Base-by-base conservation (phyloP, 1,140 invertebrate genomes). In the Oppia nitens region DNA sequence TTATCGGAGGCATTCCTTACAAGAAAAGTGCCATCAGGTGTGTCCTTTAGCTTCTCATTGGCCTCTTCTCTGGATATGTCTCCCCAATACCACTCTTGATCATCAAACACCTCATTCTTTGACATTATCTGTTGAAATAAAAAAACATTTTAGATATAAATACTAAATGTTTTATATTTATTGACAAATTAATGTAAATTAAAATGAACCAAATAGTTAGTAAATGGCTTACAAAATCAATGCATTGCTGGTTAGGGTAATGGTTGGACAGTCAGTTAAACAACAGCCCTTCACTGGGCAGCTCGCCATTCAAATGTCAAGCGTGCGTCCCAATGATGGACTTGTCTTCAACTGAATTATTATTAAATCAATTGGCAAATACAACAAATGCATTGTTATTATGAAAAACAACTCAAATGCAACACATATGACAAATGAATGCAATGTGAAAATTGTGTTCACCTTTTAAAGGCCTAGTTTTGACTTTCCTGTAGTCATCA, bases 61-160 rank as follows among this genome's bases (percentile, higher is more conserved):
- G 91, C 92, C 70, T 94, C 86, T 69, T 93, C 89, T 59, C 88
- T 53, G 49, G 82, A 82, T 49, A 91, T 86, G 64, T 85, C 81
- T 11, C 87, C 86, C 87, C 87, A 93, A 71, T 89, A 92, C 88
- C 88, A 92, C 63, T 91, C 87, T 0, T 83, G 83, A 56, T 87
- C 81, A 62, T 81, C 54, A 1, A 66, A 55, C 23, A 17, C 48
- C 26, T 60, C 61, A 12, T 60, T 51, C 24, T 62, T 53, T 21
- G 21, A 53, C 52, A 53, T 53, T 53, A 9, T 29, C 25, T 21
- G 17, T 24, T 29, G 6, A 24, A 53, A 6, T 29, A n/a, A 53
- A n/a, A 53, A 29, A 24, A 17, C 20, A 51, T 51, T 51, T 9
- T 9, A 51, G 12, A 17, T 24, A 51, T 51, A 23, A 11, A 51